phyloP scores from a whole-genome alignment of 2,113 vertebrate species.

The Varanus salvator region DNA sequence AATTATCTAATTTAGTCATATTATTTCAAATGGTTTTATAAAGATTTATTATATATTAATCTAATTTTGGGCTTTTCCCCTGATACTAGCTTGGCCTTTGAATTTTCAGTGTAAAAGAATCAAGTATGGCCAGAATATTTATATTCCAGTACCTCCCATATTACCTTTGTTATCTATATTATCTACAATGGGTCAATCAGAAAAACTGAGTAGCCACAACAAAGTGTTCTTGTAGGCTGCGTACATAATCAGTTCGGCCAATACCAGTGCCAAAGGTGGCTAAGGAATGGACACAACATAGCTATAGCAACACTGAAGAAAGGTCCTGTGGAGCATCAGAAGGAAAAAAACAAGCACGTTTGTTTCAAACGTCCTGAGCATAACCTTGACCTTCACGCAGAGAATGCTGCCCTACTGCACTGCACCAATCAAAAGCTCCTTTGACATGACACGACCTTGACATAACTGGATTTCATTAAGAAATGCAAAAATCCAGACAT shows the following conservation, averaged over 20 bases:
- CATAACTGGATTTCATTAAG: conserved; percentile 27
- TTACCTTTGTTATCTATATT: too few species aligned
- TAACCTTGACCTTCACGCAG: neutral
- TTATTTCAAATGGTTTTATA: conserved; percentile 60
- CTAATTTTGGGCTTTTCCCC: conserved; percentile 50
- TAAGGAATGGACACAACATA: neutral
- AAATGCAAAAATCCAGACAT: conserved; percentile 5
- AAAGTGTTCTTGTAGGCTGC: neutral
- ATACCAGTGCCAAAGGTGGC: neutral
- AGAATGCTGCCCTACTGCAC: neutral
- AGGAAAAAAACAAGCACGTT: neutral
- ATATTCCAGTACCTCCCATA: neutral
- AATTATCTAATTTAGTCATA: conserved; percentile 47
- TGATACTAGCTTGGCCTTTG: conserved; percentile 58
- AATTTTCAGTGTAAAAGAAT: conserved; percentile 49
- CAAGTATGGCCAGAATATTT: conserved; percentile 22
- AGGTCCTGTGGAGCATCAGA: neutral
- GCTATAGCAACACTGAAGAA: neutral
- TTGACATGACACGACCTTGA: conserved; percentile 22
- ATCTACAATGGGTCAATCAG: too few species aligned
- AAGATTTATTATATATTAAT: conserved; percentile 55
- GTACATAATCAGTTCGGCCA: neutral
- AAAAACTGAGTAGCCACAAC: neutral
- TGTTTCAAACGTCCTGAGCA: neutral
- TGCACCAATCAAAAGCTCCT: neutral